Evolutionary conservation across 2,888 invertebrate genomes (phyloP).

Genomic region (Cynaeus angustus): DNA sequence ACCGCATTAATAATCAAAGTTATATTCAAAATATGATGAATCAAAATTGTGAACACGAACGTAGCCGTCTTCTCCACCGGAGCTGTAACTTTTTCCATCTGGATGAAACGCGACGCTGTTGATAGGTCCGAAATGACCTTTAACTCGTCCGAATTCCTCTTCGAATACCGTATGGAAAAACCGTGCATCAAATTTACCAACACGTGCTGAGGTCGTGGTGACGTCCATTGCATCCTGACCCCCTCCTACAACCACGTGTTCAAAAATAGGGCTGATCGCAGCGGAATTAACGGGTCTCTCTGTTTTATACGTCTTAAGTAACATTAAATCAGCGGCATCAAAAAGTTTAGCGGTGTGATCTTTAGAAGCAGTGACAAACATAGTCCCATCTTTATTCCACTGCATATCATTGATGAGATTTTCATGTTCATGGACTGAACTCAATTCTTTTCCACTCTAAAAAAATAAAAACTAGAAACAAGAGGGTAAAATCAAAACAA

Average conservation of each 20-base stretch:
- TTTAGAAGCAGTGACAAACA: conserved; percentile 98
- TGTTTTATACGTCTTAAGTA: conserved; percentile 96
- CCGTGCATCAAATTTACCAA: conserved; percentile 97
- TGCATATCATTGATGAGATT: conserved; percentile 97
- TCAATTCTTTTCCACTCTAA: conserved; percentile 87
- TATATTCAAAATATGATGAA: conserved; percentile 96
- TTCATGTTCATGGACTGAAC: conserved; percentile 87
- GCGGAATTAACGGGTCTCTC: conserved; percentile 99
- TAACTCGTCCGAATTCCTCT: conserved; percentile 97
- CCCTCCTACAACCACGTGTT: conserved; percentile 98
- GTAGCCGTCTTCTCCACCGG: conserved; percentile 99
- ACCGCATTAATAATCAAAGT: conserved; percentile 83
- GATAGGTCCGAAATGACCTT: conserved; percentile 99
- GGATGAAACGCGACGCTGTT: conserved; percentile 99
- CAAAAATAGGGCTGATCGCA: conserved; percentile 94
- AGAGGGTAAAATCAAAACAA: too few relatives aligned
- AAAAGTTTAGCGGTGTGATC: conserved; percentile 97
- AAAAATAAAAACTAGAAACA: conserved; percentile 60
- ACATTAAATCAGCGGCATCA: conserved; percentile 89
- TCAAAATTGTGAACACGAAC: conserved; percentile 97
- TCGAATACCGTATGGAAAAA: conserved; percentile 97
- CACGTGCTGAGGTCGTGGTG: conserved; percentile 93
- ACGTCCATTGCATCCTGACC: conserved; percentile 99
- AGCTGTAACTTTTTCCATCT: conserved; percentile 96
- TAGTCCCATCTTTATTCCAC: conserved; percentile 91